Base-by-base conservation (phyloP, 2,113 vertebrate species). In the Microcebus lehilahytsara region DNA sequence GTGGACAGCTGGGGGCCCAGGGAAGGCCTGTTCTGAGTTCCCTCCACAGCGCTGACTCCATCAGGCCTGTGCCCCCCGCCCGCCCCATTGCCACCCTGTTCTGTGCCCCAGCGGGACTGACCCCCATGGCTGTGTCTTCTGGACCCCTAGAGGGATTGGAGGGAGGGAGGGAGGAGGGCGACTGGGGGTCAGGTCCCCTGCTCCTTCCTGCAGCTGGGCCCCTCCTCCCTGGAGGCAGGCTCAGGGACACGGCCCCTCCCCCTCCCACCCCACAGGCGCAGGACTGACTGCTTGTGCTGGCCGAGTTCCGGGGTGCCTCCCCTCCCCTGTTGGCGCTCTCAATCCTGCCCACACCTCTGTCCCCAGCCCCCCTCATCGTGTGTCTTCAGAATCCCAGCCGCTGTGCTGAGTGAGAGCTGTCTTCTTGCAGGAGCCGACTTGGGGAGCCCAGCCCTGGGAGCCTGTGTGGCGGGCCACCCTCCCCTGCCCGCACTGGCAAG, bases 11-110 rank as follows among this genome's bases (percentile, higher is more conserved):
- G 34, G 49, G 20, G 46, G 30, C 19, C 34, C 60, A 40, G 46
- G 78, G 9, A 67, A 51, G 46, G 14, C 22, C 16, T 2, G 5
- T 58, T 32, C 27, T 16, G 40, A 32, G 19, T 40, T 80, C 32
- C 34, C 2, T 1, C 20, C 32, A 19, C 37, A 37, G 37, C 37
- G 37, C 37, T 3, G 49, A 30, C 32, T 40, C 34, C 0, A 0
- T 64, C n/a, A 34, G 34, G 64, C 46, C 25, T 53, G 14, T 27
- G 62, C 25, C 53, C 34, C 5, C 4, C 1, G 3, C 0, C 10
- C 34, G 0, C 16, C 9, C 20, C 11, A 3, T 46, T 23, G 42
- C 40, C 32, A 30, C 0, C 3, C 19, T 42, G 37, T n/a, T 78
- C 77, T 40, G 60, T 58, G n/a, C 3, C 32, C 62, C 3, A 0